Percentiles rank a stretch among this genome's conserved stretches.
Evolutionary conservation across 1,140 invertebrate genomes (phyloP).

Genomic region (Colletes gigas): DNA sequence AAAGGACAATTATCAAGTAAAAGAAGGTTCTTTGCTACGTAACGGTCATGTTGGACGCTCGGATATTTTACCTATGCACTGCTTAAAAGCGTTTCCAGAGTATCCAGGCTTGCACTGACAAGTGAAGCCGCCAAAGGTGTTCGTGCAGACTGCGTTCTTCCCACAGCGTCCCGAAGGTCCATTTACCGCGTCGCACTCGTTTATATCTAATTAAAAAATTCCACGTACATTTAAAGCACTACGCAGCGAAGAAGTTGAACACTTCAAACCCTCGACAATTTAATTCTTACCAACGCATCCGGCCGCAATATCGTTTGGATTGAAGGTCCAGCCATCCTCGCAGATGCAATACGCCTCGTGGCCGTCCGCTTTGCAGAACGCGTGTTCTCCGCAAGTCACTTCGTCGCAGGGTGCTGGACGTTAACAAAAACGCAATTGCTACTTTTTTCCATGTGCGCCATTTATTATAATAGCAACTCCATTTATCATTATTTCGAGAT

Average conservation of each 20-base stretch:
- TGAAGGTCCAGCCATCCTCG: constrained; percentile 95
- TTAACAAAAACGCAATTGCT: no score
- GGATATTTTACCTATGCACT: constrained; percentile 84
- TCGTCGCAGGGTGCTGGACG: constrained; percentile 92
- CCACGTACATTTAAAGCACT: neutral
- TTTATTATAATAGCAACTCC: no score
- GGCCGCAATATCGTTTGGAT: constrained; percentile 92
- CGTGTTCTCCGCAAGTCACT: constrained; percentile 93
- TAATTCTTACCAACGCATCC: constrained; percentile 88
- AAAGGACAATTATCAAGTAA: neutral
- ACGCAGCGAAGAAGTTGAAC: constrained; percentile 15
- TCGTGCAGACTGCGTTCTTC: constrained; percentile 91
- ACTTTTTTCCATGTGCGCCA: no score
- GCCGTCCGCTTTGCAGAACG: constrained; percentile 93
- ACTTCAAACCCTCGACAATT: neutral
- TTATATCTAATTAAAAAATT: constrained; percentile 85
- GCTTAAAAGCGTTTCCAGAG: constrained; percentile 88
- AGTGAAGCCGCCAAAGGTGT: constrained; percentile 88
- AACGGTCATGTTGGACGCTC: neutral
- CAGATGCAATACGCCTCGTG: constrained; percentile 95
- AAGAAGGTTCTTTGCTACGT: no score
- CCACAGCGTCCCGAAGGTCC: constrained; percentile 92
- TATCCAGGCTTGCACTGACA: constrained; percentile 91
- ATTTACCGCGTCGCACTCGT: constrained; percentile 92
- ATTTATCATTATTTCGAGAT: no score